Evolutionary conservation across 92 coral and sea anemone genomes (phyloP).

Genomic region (Isaurus tuberculatus): DNA sequence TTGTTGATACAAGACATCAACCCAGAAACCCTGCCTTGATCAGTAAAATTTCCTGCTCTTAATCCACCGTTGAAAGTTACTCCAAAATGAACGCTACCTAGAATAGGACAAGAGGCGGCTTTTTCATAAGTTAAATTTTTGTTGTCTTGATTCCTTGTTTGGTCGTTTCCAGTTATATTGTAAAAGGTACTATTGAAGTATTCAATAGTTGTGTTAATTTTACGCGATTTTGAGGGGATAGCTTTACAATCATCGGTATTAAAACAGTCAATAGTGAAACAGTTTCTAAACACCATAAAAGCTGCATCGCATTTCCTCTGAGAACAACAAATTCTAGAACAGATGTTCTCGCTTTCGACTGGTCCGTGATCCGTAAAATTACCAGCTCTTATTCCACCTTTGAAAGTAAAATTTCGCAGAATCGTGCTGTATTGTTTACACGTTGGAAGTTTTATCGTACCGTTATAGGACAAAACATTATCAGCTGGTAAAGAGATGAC

Average conservation of each 20-base stretch:
- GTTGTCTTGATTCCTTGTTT: neutral
- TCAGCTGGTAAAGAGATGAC: neutral
- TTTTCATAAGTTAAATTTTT: neutral
- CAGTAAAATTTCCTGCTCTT: constrained; percentile 71
- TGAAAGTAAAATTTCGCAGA: constrained; percentile 83
- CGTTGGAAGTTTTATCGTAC: constrained; percentile 16
- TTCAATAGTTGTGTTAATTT: constrained; percentile 76
- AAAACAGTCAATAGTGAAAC: constrained; percentile 86
- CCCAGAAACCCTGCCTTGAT: constrained; percentile 58
- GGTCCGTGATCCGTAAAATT: constrained; percentile 92
- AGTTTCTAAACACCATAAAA: constrained; percentile 87
- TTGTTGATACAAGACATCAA: constrained; percentile 67
- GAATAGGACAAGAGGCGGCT: constrained; percentile 45
- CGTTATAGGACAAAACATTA: neutral
- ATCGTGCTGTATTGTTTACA: constrained; percentile 72
- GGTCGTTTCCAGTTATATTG: neutral
- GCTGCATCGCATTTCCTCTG: constrained; percentile 90
- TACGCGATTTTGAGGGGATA: constrained; percentile 73
- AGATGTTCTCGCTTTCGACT: constrained; percentile 75
- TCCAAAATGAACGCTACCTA: constrained; percentile 47
- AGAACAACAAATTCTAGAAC: constrained; percentile 86
- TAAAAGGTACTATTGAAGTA: constrained; percentile 66
- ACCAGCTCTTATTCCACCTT: constrained; percentile 94
- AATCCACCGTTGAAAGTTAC: constrained; percentile 75
- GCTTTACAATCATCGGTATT: constrained; percentile 80